phyloP scores from a whole-genome alignment of 2,888 invertebrate species.

The Steinernema scapterisci region DNA sequence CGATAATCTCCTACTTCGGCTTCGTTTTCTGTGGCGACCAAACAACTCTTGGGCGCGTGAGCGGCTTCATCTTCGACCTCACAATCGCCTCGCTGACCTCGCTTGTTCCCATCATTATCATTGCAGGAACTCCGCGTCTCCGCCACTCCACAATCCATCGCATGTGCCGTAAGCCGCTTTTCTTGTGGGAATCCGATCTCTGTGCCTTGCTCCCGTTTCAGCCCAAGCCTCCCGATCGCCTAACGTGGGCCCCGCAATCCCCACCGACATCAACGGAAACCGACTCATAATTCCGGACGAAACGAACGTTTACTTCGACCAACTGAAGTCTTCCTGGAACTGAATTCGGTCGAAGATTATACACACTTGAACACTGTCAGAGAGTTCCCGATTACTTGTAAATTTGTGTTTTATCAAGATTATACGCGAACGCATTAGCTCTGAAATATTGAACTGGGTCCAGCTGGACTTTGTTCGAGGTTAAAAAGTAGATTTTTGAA shows the following conservation, averaged over 20 bases:
- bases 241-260: background rate
- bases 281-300: background rate
- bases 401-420: too few species aligned
- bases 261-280: slow-evolving; percentile 15
- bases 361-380: too few species aligned
- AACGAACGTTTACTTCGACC: slow-evolving; percentile 15
- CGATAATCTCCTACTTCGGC: background rate
- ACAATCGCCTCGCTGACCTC: slow-evolving; percentile 17
- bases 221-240: background rate
- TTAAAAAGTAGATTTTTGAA: too few species aligned
- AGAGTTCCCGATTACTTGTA: too few species aligned
- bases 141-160: background rate
- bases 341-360: background rate
- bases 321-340: slow-evolving; percentile 14
- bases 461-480: too few species aligned
- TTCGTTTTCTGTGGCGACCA: background rate
- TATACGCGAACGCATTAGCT: too few species aligned
- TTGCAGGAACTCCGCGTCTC: background rate
- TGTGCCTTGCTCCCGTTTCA: too few species aligned
- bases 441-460: too few species aligned
- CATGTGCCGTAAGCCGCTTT: background rate
- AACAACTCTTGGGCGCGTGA: slow-evolving; percentile 7
- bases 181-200: too few species aligned
- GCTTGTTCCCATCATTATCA: slow-evolving; percentile 16
- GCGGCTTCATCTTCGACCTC: slow-evolving; percentile 23